Conservation (phyloP, 2,888 invertebrate species). For the Altica lythri region DNA sequence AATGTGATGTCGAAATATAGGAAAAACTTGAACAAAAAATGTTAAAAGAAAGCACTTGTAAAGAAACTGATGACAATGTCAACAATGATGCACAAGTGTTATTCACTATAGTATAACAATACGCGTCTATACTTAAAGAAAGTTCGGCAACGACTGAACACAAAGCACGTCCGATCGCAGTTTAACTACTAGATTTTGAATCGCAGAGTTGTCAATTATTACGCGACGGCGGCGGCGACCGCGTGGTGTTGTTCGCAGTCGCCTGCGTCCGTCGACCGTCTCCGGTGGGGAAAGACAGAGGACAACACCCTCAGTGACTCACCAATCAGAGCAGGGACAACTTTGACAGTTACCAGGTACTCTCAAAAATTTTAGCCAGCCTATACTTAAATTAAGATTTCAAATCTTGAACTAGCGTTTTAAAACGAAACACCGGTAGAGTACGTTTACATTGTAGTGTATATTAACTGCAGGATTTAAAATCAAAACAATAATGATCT, state of each 20-base stretch:
- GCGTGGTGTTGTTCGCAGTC: conserved; percentile 39
- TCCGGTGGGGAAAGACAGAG: conserved; percentile 53
- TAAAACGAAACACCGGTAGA: no score
- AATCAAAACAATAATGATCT: no score
- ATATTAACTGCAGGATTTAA: no score
- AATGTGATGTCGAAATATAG: no score
- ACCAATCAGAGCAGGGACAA: conserved; percentile 59
- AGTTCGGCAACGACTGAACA: conserved; percentile 31
- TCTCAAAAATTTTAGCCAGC: no score
- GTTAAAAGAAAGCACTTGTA: conserved; percentile 25
- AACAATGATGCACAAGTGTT: conserved; percentile 31
- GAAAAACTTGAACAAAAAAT: no score
- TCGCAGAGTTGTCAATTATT: conserved; percentile 22
- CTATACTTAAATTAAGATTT: no score
- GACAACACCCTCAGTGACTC: conserved; percentile 61
- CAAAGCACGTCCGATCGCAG: conserved; percentile 26
- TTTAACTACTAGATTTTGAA: conserved; percentile 35
- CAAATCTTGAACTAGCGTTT: no score
- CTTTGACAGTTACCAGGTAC: conserved; percentile 55
- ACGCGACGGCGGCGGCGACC: conserved; percentile 27
- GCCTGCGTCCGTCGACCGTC: conserved; percentile 16
- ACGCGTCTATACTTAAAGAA: conserved; percentile 21
- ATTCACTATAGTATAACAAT: conserved; percentile 28
- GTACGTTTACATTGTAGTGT: no score
- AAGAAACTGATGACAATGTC: conserved; percentile 28